These are phyloP conservation scores for Ceyx melanurus DNA, from an alignment of 2,113 vertebrate genomes.

Conservation along the genomic window DNA sequence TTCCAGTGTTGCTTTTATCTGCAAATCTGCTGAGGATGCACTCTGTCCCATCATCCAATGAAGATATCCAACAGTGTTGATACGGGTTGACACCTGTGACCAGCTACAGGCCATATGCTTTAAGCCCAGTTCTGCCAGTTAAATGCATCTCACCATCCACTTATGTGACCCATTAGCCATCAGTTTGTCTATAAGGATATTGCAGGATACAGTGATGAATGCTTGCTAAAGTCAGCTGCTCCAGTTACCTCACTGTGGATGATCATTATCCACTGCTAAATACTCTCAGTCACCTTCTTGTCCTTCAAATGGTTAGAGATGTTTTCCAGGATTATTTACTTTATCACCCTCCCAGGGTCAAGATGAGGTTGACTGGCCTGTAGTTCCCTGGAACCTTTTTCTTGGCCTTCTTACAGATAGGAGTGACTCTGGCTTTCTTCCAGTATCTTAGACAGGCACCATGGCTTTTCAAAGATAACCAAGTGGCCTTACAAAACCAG, in stretches of 20 bases:
- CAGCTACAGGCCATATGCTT: background rate
- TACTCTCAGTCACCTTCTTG: background rate
- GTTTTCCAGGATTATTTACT: background rate
- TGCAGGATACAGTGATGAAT: background rate
- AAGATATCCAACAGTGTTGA: background rate
- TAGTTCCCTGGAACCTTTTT: background rate
- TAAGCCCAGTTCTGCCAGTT: background rate
- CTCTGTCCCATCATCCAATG: background rate
- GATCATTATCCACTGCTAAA: background rate
- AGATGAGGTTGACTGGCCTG: background rate
- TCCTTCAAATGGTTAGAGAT: background rate
- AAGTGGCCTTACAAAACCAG: background rate
- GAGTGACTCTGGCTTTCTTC: background rate
- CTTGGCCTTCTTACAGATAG: background rate
- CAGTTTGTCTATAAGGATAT: background rate
- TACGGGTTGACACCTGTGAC: rapidly evolving
- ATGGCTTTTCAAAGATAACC: background rate
- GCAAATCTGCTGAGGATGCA: background rate
- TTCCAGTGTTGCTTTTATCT: background rate
- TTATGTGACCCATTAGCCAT: background rate
- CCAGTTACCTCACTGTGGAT: background rate
- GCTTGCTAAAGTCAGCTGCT: background rate
- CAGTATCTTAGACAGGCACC: background rate
- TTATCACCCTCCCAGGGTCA: background rate
- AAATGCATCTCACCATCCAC: background rate